Base-by-base conservation (phyloP, 2,797 vertebrate genomes). In the Nyctalus aviator region DNA sequence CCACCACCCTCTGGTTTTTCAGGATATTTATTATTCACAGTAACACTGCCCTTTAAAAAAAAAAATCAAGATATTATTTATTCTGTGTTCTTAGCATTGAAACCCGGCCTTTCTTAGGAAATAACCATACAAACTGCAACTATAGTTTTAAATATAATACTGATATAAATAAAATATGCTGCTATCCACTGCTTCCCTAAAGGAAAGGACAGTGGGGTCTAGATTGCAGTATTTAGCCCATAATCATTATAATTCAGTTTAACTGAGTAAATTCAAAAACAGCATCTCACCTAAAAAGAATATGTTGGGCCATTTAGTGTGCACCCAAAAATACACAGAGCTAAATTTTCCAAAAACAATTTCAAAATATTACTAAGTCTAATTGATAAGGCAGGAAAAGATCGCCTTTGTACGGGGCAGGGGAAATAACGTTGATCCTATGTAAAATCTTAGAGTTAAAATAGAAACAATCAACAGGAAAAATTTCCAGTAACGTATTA, bases 41-140 rank as follows among this genome's bases (percentile, higher is more conserved):
- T 83, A 88, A 83, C 15, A 88, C 37, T 93, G 69, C 68, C 66
- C 53, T 93, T 90, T 84, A 93, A 96, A 84, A 44, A 73, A 71
- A 73, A 71, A 90, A 93, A 84, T 89, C 30, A 93, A 94, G 44
- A 79, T 27, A 92, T 66, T 66, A 66, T n/a, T 73, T 93, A 91
- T 53, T 46, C 46, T 83, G 85, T 79, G 35, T 90, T 96, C 12
- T 11, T 77, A 88, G 88, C 50, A 68, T 81, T 64, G 27, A 87
- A 85, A 77, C 32, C 57, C 37, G 84, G 27, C 10, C 46, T 85
- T 88, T 73, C 77, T 78, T 17, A 83, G 41, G n/a, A 96, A 94
- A 72, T 8, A 44, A 90, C 15, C 41, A 79, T 30, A 82, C 1
- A 83, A 78, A 71, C 2, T 82, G 20, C 2, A 89, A 86, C 37